These are phyloP conservation scores for Phenganax marumi DNA, from an alignment of 92 coral and sea anemone species.

Conservation along the genomic window DNA sequence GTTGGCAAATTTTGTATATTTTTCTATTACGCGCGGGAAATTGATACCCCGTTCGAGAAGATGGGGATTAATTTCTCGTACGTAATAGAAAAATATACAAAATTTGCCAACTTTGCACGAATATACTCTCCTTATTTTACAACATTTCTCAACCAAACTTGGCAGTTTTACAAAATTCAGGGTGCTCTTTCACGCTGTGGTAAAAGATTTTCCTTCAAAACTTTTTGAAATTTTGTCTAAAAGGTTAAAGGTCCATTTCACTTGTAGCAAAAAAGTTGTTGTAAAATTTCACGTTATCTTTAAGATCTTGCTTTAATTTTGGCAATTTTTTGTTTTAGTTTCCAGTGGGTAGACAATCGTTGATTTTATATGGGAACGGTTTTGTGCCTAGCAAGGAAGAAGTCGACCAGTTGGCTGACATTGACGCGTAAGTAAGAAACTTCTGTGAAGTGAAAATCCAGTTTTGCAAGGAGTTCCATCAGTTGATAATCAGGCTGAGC, in stretches of 20 bases:
- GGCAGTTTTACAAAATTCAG: too few species aligned
- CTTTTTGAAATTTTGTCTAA: too few species aligned
- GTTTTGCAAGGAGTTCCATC: neutral
- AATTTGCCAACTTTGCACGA: too few species aligned
- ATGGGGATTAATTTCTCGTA: neutral
- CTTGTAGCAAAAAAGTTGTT: neutral
- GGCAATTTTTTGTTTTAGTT: neutral
- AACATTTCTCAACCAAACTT: too few species aligned
- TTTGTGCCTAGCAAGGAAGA: conserved; percentile 73
- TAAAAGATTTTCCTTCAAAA: too few species aligned
- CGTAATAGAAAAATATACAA: too few species aligned
- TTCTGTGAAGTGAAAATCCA: neutral
- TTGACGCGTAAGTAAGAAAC: conserved; percentile 67
- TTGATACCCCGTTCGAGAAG: conserved; percentile 53
- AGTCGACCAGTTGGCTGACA: conserved; percentile 70
- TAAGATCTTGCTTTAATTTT: neutral
- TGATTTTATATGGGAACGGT: conserved; percentile 65
- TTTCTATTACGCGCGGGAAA: too few species aligned
- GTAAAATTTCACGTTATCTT: too few species aligned
- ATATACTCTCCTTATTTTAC: too few species aligned
- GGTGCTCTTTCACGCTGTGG: too few species aligned
- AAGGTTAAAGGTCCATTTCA: too few species aligned
- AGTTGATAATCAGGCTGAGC: too few species aligned
- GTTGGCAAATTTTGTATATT: conserved; percentile 63
- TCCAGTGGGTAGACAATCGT: conserved; percentile 4